Conservation (phyloP, 1,140 invertebrate genomes). For the Harpegnathos saltator region DNA sequence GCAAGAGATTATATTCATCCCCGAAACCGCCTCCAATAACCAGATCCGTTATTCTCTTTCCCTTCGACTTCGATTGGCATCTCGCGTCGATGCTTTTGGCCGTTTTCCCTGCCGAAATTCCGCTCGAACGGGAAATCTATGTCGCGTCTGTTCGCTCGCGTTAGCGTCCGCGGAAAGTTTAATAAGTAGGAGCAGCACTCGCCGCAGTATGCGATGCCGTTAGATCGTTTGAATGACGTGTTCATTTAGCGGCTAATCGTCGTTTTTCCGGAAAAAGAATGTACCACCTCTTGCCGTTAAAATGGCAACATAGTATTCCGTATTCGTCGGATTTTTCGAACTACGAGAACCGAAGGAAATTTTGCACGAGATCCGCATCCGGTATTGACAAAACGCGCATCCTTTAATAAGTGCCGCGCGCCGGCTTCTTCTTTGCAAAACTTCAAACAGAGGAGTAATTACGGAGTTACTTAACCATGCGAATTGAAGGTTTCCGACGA, state of each 20-base stretch:
- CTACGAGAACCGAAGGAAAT: not conserved
- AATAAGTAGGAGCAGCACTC: not conserved
- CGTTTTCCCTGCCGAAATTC: conserved; percentile 28
- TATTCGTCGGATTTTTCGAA: not conserved
- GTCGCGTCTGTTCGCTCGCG: not conserved
- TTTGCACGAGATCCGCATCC: not conserved
- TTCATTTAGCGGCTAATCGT: not conserved
- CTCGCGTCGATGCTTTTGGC: conserved; percentile 2
- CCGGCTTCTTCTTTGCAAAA: conserved; percentile 5
- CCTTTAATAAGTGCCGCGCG: conserved; percentile 2
- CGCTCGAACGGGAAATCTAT: not conserved
- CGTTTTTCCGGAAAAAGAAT: not conserved
- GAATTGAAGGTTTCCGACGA: conserved; percentile 22
- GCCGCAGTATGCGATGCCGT: too few relatives aligned
- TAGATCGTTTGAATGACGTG: not conserved
- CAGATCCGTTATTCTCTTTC: conserved; percentile 65
- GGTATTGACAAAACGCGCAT: not conserved
- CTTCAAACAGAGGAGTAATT: conserved; percentile 28
- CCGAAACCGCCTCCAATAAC: conserved; percentile 69
- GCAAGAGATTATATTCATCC: conserved; percentile 61
- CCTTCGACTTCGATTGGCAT: conserved; percentile 50
- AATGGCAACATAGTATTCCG: too few relatives aligned
- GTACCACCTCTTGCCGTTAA: not conserved
- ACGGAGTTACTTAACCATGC: conserved; percentile 19
- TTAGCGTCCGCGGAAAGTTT: not conserved